Evolutionary conservation across 2,888 invertebrate species (phyloP).

Genomic region (Prosopocoilus inquinatus): DNA sequence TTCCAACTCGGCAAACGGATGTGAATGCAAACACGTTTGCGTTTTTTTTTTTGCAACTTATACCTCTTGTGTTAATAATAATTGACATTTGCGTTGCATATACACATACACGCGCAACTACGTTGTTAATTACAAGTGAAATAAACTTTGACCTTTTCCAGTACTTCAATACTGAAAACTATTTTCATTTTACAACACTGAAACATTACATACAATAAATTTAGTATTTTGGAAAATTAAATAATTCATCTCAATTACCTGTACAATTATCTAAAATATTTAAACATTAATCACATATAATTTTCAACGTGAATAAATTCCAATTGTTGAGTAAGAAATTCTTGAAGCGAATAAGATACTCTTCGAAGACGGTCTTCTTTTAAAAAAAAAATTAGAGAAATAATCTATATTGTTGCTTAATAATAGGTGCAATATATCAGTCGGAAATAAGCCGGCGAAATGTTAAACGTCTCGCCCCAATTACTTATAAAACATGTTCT

Average conservation of each 20-base stretch:
- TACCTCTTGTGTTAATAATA: constrained; percentile 2
- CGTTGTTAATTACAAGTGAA: not conserved
- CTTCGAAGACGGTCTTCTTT: too few species aligned
- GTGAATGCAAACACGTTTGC: constrained; percentile 1
- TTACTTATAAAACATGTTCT: constrained; percentile 23
- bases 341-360: too few species aligned
- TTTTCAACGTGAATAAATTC: too few species aligned
- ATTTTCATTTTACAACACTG: too few species aligned
- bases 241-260: too few species aligned
- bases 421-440: not conserved
- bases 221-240: too few species aligned
- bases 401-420: too few species aligned
- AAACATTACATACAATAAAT: too few species aligned
- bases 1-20: not conserved
- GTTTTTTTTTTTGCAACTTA: not conserved
- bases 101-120: not conserved
- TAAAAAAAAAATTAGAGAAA: too few species aligned
- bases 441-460: constrained; percentile 14
- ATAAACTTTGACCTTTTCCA: constrained; percentile 1
- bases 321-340: too few species aligned
- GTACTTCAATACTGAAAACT: not conserved
- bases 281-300: too few species aligned
- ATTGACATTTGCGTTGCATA: constrained; percentile 2
- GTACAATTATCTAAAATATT: too few species aligned
- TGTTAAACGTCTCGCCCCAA: constrained; percentile 29